phyloP scores from a whole-genome alignment of 2,888 invertebrate genomes.

The Eupithecia inturbata region DNA sequence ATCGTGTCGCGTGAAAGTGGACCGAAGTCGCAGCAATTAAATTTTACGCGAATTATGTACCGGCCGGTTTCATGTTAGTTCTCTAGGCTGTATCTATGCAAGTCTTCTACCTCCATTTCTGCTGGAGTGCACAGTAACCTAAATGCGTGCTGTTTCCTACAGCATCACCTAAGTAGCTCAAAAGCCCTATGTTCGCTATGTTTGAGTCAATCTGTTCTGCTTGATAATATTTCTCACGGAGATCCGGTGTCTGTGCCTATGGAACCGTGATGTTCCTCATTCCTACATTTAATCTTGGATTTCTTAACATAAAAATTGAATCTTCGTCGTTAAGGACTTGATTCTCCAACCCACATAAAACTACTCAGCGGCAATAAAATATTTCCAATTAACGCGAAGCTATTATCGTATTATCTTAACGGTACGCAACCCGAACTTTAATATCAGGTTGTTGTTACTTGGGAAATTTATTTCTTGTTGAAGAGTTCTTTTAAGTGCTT shows the following conservation, averaged over 20 bases:
- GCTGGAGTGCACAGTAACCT: neutral
- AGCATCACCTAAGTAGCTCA: neutral
- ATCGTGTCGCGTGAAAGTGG: slow-evolving; percentile 41
- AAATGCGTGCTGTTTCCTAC: neutral
- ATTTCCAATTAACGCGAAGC: slow-evolving; percentile 19
- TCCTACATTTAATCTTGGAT: neutral
- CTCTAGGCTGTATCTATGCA: slow-evolving; percentile 10
- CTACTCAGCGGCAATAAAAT: slow-evolving; percentile 8
- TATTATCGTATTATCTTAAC: slow-evolving; percentile 23
- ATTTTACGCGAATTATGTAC: slow-evolving; percentile 41
- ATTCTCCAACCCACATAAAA: neutral
- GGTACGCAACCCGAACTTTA: slow-evolving; percentile 16
- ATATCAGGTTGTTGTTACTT: slow-evolving; percentile 12
- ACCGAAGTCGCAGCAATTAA: slow-evolving; percentile 42
- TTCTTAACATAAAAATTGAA: neutral
- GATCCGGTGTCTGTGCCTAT: neutral
- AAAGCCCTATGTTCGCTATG: neutral
- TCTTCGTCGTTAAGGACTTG: neutral
- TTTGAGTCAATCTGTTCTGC: neutral
- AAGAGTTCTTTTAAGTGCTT: neutral
- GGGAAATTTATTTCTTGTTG: neutral
- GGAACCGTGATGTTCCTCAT: slow-evolving; percentile 23
- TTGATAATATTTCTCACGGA: slow-evolving; percentile 15
- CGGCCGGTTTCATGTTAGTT: slow-evolving; percentile 15
- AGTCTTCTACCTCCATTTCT: neutral